phyloP scores from a whole-genome alignment of 1,140 invertebrate genomes.

The Hypsibius dujardini region DNA sequence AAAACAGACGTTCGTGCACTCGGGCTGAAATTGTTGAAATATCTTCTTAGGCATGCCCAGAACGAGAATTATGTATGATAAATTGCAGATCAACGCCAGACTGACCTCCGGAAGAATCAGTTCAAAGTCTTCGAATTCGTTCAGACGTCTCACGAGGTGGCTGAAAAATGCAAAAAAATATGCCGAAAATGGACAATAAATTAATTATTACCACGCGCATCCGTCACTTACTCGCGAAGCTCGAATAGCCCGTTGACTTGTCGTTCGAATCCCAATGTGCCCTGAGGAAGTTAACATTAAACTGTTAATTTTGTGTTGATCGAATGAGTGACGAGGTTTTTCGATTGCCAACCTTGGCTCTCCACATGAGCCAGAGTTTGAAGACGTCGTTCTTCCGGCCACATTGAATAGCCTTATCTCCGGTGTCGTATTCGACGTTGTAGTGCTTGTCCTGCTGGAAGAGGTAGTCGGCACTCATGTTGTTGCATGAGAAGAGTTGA shows the following conservation, averaged over 20 bases:
- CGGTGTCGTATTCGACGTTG: conserved; percentile 87
- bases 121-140: conserved; percentile 60
- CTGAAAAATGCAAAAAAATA: conserved; percentile 65
- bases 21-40: conserved; percentile 43
- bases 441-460: conserved; percentile 99
- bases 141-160: conserved; percentile 30
- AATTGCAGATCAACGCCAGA: no score
- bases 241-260: conserved; percentile 82
- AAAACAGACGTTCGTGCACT: conserved; percentile 90
- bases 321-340: background rate
- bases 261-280: conserved; percentile 69
- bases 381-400: conserved; percentile 97
- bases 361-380: conserved; percentile 97
- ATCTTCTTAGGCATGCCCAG: no score
- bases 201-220: no score
- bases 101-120: conserved; percentile 44
- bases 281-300: conserved; percentile 39
- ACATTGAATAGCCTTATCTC: conserved; percentile 97
- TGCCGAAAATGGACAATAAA: no score
- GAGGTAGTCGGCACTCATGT: conserved; percentile 90
- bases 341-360: conserved; percentile 55
- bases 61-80: no score
- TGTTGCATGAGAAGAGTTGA: conserved; percentile 82
- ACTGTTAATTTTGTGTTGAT: background rate
- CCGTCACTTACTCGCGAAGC: conserved; percentile 41